These are phyloP conservation scores for Tiliqua scincoides DNA, from an alignment of 2,113 vertebrate genomes.

Conservation along the genomic window DNA sequence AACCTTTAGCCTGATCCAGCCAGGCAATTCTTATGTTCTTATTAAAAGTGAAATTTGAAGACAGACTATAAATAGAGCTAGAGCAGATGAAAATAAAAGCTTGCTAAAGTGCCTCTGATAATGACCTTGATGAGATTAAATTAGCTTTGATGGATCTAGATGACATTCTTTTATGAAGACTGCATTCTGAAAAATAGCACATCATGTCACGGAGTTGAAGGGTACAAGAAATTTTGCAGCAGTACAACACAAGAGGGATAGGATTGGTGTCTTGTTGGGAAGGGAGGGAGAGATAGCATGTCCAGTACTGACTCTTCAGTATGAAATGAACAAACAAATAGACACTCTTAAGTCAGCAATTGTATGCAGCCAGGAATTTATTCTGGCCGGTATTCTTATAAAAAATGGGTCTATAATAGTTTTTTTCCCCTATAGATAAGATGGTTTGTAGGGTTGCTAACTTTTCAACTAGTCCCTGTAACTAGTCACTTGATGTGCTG, in stretches of 20 bases:
- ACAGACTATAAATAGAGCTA: conserved; percentile 17
- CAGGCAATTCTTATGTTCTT: not conserved
- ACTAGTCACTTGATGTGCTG: too few species aligned
- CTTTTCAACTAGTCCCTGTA: not conserved
- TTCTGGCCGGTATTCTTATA: not conserved
- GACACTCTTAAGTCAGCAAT: not conserved
- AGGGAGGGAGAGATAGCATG: not conserved
- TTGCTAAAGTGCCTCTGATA: conserved; percentile 14
- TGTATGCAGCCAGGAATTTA: not conserved
- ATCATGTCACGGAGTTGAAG: not conserved
- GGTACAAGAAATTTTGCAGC: not conserved
- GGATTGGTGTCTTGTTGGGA: not conserved
- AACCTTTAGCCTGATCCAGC: not conserved
- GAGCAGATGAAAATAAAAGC: conserved; percentile 1
- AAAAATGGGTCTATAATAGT: not conserved
- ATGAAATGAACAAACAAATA: conserved; percentile 1
- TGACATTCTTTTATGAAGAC: not conserved
- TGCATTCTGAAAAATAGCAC: not conserved
- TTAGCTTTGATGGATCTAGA: conserved; percentile 5
- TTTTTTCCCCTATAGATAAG: not conserved
- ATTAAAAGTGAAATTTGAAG: not conserved
- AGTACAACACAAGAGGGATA: not conserved
- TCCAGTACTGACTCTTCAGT: not conserved
- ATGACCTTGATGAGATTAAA: conserved; percentile 21
- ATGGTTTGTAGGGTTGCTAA: not conserved